Conservation (phyloP, 2,888 invertebrate genomes). For the Bhutanitis thaidina region DNA sequence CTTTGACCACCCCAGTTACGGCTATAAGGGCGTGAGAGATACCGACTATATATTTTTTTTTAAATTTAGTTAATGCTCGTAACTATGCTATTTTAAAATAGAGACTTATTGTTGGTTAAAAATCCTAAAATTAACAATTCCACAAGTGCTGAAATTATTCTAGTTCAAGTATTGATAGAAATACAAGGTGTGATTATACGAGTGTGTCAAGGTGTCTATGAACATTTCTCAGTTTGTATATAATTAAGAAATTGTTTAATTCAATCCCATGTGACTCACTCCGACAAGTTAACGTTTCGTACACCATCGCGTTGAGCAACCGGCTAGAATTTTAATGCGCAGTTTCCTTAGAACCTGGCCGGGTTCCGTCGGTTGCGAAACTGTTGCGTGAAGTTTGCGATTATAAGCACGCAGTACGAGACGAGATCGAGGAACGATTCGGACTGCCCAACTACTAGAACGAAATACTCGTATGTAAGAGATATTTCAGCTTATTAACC, state of each 20-base stretch:
- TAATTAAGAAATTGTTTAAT: neutral
- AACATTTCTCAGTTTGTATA: neutral
- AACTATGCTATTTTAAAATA: too few relatives aligned
- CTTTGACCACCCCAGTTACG: too few relatives aligned
- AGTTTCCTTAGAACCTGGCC: slow-evolving; percentile 18
- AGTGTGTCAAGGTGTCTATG: too few relatives aligned
- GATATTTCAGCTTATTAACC: too few relatives aligned
- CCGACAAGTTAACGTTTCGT: neutral
- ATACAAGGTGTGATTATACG: too few relatives aligned
- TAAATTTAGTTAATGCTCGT: too few relatives aligned
- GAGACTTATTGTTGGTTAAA: too few relatives aligned
- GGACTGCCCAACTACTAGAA: neutral
- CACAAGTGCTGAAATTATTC: too few relatives aligned
- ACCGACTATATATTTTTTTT: too few relatives aligned
- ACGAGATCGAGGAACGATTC: slow-evolving; percentile 4
- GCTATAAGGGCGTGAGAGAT: too few relatives aligned
- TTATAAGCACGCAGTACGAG: neutral
- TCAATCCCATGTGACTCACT: neutral
- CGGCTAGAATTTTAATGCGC: slow-evolving; percentile 13
- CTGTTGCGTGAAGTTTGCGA: neutral
- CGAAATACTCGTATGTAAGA: neutral
- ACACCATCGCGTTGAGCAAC: slow-evolving; percentile 10
- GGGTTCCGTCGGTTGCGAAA: slow-evolving; percentile 16
- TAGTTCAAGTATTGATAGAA: too few relatives aligned
- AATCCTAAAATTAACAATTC: too few relatives aligned